These are phyloP conservation scores for Chroicocephalus ridibundus DNA, from an alignment of 2,113 vertebrate genomes.

Conservation along the genomic window DNA sequence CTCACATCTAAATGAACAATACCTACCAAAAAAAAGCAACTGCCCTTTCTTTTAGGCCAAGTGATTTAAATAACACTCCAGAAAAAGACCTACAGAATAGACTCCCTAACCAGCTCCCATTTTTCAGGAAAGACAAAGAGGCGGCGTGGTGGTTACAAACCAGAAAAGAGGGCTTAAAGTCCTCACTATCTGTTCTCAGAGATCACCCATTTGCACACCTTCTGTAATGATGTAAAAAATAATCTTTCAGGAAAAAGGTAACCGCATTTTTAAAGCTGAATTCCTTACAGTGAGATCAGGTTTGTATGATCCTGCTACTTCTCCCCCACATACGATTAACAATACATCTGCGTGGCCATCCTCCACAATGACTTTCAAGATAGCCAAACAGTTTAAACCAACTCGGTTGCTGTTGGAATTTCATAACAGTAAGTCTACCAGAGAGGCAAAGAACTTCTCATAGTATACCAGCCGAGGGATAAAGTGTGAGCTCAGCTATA, in stretches of 20 bases:
- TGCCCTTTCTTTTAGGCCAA: background rate
- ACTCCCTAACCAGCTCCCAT: background rate
- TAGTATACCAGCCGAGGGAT: background rate
- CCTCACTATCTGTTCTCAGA: background rate
- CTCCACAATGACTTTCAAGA: background rate
- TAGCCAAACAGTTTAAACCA: background rate
- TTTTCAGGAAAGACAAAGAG: background rate
- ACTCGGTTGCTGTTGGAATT: background rate
- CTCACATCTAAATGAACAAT: background rate
- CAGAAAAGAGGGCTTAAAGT: background rate
- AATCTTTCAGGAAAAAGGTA: background rate
- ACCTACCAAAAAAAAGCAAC: background rate
- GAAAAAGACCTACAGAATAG: background rate
- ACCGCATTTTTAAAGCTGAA: background rate
- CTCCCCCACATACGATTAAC: background rate
- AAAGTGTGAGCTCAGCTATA: background rate
- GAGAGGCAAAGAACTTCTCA: background rate
- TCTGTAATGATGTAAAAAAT: background rate
- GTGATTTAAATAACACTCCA: background rate
- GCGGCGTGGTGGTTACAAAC: background rate
- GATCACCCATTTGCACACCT: background rate
- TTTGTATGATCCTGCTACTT: background rate
- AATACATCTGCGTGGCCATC: background rate
- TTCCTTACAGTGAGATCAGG: background rate
- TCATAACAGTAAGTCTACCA: background rate